These are phyloP conservation scores for Chaetoderma sp. DNA, from an alignment of 2,888 invertebrate species.

Conservation along the genomic window DNA sequence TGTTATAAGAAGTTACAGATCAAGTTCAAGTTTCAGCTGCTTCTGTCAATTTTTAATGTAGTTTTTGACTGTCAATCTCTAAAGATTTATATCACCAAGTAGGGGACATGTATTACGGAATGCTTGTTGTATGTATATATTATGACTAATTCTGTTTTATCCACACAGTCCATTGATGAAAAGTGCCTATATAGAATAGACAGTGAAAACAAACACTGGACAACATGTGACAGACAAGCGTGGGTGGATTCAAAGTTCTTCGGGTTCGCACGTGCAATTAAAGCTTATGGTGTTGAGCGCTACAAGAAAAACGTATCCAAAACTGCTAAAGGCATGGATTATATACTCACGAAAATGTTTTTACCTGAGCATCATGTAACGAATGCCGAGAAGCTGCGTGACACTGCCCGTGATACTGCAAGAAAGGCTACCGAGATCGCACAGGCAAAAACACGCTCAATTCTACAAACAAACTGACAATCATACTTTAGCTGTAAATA, in stretches of 20 bases:
- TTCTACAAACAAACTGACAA: slow-evolving; percentile 10
- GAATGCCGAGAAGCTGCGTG: slow-evolving; percentile 77
- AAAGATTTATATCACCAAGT: no score
- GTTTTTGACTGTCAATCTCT: no score
- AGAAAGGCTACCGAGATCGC: slow-evolving; percentile 86
- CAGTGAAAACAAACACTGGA: slow-evolving; percentile 79
- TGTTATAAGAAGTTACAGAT: no score
- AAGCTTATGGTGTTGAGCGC: slow-evolving; percentile 89
- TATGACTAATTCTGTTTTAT: background rate
- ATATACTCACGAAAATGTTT: slow-evolving; percentile 75
- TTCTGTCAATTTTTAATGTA: no score
- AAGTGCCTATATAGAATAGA: slow-evolving; percentile 85
- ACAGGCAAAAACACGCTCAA: slow-evolving; percentile 69
- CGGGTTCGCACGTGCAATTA: slow-evolving; percentile 88
- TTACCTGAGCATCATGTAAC: slow-evolving; percentile 19
- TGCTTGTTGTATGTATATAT: no score
- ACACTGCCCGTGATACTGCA: slow-evolving; percentile 84
- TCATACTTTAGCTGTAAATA: no score
- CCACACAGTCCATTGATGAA: slow-evolving; percentile 85
- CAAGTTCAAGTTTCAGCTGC: no score
- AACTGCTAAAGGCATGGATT: slow-evolving; percentile 87
- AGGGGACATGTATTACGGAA: no score
- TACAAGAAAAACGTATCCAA: slow-evolving; percentile 88
- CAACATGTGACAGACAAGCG: slow-evolving; percentile 84
- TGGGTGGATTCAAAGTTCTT: slow-evolving; percentile 91